These are phyloP conservation scores for Meghimatium bilineatum DNA, from an alignment of 2,888 invertebrate genomes.

Conservation along the genomic window DNA sequence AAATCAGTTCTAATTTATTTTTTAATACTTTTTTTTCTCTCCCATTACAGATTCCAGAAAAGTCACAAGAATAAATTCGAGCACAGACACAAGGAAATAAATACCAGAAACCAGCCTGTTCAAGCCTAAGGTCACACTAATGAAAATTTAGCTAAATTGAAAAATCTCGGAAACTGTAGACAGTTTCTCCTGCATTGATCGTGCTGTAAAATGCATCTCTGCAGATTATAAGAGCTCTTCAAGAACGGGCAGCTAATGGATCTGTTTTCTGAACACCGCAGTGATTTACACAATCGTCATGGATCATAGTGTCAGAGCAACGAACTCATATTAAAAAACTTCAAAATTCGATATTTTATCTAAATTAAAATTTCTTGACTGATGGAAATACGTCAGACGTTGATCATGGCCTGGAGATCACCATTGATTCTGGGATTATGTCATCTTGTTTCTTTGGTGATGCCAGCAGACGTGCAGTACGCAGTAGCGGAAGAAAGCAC, in stretches of 20 bases:
- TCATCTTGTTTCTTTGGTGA: slow-evolving; percentile 8
- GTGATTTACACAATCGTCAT: neutral
- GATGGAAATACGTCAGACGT: neutral
- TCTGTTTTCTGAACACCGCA: slow-evolving; percentile 1
- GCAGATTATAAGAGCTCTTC: slow-evolving; percentile 25
- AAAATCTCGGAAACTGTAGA: slow-evolving; percentile 22
- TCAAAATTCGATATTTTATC: neutral
- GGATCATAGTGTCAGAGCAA: neutral
- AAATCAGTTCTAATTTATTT: slow-evolving; percentile 8
- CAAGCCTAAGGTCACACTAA: neutral
- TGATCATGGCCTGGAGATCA: slow-evolving; percentile 2
- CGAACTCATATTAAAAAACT: neutral
- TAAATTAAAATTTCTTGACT: slow-evolving; percentile 6
- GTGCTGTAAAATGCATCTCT: slow-evolving; percentile 30
- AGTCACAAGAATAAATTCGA: neutral
- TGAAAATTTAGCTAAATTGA: slow-evolving; percentile 15
- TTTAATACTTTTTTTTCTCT: neutral
- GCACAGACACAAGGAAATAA: slow-evolving; percentile 25
- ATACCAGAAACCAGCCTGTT: neutral
- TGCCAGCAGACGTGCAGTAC: slow-evolving; percentile 45
- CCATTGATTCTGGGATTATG: slow-evolving; percentile 19
- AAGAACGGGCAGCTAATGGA: slow-evolving; percentile 17
- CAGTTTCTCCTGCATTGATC: slow-evolving; percentile 23
- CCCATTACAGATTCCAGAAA: neutral
- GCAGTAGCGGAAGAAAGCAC: slow-evolving; percentile 51